Evolutionary conservation across 1,140 invertebrate species (phyloP).

Genomic region (Ephestia elutella): DNA sequence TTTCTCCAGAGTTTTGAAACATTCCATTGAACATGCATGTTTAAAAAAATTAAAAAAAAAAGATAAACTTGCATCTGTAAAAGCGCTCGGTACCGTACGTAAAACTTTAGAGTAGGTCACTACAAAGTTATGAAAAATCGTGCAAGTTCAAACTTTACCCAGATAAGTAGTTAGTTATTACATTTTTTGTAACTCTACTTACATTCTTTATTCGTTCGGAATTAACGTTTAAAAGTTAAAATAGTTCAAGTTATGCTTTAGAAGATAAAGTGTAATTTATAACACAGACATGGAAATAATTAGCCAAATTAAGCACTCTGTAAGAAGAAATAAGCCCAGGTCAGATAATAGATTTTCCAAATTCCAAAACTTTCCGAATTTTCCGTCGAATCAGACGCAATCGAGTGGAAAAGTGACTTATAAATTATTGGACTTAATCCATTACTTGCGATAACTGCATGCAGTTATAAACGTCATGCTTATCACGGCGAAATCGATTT

Average conservation of each 20-base stretch:
- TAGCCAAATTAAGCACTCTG: no score
- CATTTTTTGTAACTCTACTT: constrained; percentile 34
- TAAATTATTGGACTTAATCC: neutral
- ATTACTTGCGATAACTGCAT: constrained; percentile 1
- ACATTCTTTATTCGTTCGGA: constrained; percentile 26
- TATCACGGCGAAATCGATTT: constrained; percentile 46
- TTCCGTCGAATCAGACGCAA: neutral
- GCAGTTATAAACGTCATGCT: constrained; percentile 7
- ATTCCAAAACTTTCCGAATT: no score
- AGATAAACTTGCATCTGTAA: neutral
- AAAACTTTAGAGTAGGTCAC: constrained; percentile 35
- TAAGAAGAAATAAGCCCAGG: no score
- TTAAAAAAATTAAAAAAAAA: neutral
- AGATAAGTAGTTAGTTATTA: constrained; percentile 50
- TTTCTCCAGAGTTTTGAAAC: no score
- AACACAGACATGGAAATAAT: no score
- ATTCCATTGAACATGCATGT: neutral
- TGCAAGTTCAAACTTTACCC: constrained; percentile 38
- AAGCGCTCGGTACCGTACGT: neutral
- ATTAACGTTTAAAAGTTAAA: constrained; percentile 36
- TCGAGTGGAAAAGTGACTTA: neutral
- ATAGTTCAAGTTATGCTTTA: neutral
- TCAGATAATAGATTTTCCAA: no score
- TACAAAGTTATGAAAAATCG: constrained; percentile 51
- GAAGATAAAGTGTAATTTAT: no score